Evolutionary conservation across 64 coral and sea anemone genomes (phyloP), one percentile per base, ranked within the genome.

Genomic region (Catalaphyllia jardinei): DNA sequence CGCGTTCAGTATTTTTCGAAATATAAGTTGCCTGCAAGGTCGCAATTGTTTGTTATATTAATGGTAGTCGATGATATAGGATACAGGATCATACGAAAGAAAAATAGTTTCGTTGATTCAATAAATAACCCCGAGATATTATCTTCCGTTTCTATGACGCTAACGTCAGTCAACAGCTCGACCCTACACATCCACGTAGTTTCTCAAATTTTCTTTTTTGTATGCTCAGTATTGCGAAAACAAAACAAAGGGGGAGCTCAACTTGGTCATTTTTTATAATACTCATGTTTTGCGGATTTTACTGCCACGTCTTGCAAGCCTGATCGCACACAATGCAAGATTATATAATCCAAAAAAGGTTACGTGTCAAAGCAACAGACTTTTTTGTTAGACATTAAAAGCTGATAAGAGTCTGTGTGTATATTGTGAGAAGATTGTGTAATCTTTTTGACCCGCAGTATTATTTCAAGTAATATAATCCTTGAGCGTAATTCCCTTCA

Each of bases 141-240:
- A 22, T 83, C 80, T 65, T 67, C 19, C 14, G 31, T 33, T 67
- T 42, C 1, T 65, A 24, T 24, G 62, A 22, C 25, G 25, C 20
- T 67, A 20, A 67, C 4, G 63, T 67, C 63, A 24, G 65, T 69
- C 22, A 69, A 7, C 10, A 69, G 65, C n/a, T 71, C 81, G 11
- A 27, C 25, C 9, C 38, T 28, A 6, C 19, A 60, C 27, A 60
- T n/a, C 30, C 31, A 55, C 77, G 77, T 29, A 79, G 54, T 57
- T 12, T 57, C 54, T 57, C 54, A 69, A 9, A 69, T 69, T 69
- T 69, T 10, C 31, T 0, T 65, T 20, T 10, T 31, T 65, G n/a
- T n/a, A 63, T 83, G 80, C 14, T 10, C 17, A 10, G 61, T 20
- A 85, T 85, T 71, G 62, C 81, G 81, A 85, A 69, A 85, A 5